Evolutionary conservation across 2,888 invertebrate species (phyloP).

Genomic region (Caprella mutica): DNA sequence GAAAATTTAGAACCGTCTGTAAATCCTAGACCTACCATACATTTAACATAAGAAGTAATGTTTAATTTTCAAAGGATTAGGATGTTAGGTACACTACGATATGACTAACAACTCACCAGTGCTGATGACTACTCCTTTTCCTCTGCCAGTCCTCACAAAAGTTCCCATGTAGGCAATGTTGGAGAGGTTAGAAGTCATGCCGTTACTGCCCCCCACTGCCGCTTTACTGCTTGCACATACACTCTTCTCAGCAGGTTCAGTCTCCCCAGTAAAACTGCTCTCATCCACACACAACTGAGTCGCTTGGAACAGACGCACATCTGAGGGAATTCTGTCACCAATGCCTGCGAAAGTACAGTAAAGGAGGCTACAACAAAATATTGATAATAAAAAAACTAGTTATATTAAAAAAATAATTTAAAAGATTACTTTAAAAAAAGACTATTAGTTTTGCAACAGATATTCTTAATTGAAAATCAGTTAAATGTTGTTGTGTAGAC

Average conservation of each 20-base stretch:
- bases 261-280: constrained; percentile 97
- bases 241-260: constrained; percentile 71
- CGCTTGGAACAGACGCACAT: constrained; percentile 79
- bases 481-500: no score
- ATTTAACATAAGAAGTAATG: background rate
- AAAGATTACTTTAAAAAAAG: no score
- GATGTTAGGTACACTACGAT: background rate
- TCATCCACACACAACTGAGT: constrained; percentile 86
- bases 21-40: background rate
- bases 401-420: no score
- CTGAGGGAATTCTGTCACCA: constrained; percentile 94
- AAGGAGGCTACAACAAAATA: no score
- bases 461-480: no score
- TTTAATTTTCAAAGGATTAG: background rate
- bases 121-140: constrained; percentile 94
- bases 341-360: no score
- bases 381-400: no score
- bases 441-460: no score
- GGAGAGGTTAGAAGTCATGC: constrained; percentile 38
- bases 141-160: constrained; percentile 85
- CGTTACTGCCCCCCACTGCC: background rate
- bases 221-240: background rate
- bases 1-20: no score
- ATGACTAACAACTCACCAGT: constrained; percentile 44
- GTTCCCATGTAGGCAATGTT: constrained; percentile 99